Percentiles rank a stretch among this genome's conserved stretches.
Evolutionary conservation across 2,113 vertebrate genomes (phyloP).

Genomic region (Arvicanthis niloticus): DNA sequence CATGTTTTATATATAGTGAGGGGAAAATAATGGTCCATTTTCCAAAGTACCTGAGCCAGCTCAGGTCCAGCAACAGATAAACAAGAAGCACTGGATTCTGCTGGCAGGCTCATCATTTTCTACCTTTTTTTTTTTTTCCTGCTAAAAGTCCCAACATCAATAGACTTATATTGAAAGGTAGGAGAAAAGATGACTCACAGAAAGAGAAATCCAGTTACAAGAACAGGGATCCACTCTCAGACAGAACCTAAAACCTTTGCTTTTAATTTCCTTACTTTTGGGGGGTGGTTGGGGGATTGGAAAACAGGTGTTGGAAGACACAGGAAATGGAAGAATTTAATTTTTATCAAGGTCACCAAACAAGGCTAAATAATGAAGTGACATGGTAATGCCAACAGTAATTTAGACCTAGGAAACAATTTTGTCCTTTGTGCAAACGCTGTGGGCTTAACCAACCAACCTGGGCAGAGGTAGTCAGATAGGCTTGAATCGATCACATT

Average conservation of each 20-base stretch:
- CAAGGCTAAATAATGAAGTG: conserved; percentile 13
- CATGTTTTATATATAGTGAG: neutral
- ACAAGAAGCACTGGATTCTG: neutral
- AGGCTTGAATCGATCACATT: neutral
- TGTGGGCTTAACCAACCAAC: neutral
- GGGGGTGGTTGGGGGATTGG: neutral
- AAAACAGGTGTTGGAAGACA: neutral
- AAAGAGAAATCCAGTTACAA: neutral
- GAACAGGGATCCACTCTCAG: neutral
- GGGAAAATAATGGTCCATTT: neutral
- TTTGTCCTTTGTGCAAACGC: neutral
- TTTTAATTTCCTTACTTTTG: neutral
- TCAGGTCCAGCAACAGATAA: neutral
- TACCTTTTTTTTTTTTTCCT: neutral
- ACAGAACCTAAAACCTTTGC: neutral
- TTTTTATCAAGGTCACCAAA: conserved; percentile 54
- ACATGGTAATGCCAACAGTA: conserved; percentile 5
- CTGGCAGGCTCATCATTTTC: neutral
- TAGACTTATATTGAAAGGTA: neutral
- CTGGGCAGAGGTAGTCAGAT: neutral
- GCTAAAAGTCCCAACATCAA: neutral
- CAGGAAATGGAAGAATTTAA: neutral
- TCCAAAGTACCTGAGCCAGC: neutral
- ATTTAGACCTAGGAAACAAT: neutral
- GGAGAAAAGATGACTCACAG: neutral